These are phyloP conservation scores for Corythoichthys haematopterus DNA, from an alignment of 2,113 vertebrate species.

Conservation along the genomic window DNA sequence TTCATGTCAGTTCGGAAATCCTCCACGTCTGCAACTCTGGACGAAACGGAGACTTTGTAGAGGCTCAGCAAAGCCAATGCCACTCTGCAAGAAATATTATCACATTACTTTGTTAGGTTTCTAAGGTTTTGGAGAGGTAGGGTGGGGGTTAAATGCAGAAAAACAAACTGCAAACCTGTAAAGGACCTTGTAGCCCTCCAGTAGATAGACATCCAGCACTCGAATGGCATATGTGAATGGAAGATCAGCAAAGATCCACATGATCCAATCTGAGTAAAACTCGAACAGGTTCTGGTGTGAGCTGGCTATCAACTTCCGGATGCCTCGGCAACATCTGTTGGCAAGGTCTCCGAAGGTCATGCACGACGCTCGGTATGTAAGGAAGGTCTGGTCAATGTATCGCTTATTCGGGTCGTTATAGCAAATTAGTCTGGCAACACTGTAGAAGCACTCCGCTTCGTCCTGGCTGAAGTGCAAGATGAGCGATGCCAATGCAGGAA, in stretches of 20 bases:
- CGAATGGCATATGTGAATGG: conserved; percentile 80
- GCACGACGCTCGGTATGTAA: conserved; percentile 79
- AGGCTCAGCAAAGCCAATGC: conserved; percentile 78
- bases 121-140: neutral
- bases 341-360: conserved; percentile 87
- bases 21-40: conserved; percentile 67
- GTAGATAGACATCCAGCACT: conserved; percentile 79
- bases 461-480: conserved; percentile 82
- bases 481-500: conserved; percentile 78
- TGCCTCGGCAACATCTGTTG: conserved; percentile 80
- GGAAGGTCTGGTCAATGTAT: conserved; percentile 81
- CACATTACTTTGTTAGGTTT: neutral
- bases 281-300: conserved; percentile 79
- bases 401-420: conserved; percentile 76
- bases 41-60: conserved; percentile 71
- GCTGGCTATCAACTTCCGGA: conserved; percentile 79
- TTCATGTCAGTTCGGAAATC: conserved; percentile 76
- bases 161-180: conserved; percentile 65
- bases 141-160: neutral
- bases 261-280: conserved; percentile 83
- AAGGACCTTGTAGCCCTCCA: conserved; percentile 86
- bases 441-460: conserved; percentile 81
- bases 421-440: conserved; percentile 72
- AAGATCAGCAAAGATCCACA: conserved; percentile 83
- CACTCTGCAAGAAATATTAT: conserved; percentile 69